phyloP scores from a whole-genome alignment of 1,140 invertebrate genomes.

The Drosophila tristis region DNA sequence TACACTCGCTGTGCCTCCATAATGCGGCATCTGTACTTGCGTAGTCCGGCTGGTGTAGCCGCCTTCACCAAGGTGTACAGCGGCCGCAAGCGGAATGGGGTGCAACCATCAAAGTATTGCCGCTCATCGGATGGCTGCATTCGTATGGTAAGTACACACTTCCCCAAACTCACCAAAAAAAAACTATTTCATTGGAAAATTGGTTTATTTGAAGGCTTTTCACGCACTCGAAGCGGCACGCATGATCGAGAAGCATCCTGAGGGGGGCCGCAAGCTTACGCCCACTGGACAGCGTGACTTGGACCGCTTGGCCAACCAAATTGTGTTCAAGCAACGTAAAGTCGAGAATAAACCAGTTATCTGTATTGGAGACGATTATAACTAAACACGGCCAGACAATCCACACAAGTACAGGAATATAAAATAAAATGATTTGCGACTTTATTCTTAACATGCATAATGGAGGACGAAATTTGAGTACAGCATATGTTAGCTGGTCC shows the following conservation, averaged over 20 bases:
- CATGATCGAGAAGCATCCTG: constrained; percentile 95
- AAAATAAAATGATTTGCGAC: neutral
- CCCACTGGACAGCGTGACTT: constrained; percentile 96
- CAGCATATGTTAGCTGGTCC: constrained; percentile 41
- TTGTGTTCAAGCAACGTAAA: constrained; percentile 88
- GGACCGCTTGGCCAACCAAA: constrained; percentile 98
- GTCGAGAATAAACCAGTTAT: neutral
- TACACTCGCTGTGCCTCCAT: constrained; percentile 96
- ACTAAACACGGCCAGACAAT: neutral
- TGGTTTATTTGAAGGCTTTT: constrained; percentile 85
- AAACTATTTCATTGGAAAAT: neutral
- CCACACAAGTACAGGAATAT: neutral
- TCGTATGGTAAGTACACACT: constrained; percentile 87
- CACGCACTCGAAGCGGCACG: constrained; percentile 97
- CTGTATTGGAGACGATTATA: neutral
- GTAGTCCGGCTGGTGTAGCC: constrained; percentile 96
- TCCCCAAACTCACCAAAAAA: too few species aligned
- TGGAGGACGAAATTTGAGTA: neutral
- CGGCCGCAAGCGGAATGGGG: constrained; percentile 97
- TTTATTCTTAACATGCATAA: constrained; percentile 22
- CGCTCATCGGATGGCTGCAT: constrained; percentile 94
- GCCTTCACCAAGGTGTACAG: constrained; percentile 99
- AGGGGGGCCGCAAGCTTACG: constrained; percentile 96
- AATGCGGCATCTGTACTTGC: constrained; percentile 97
- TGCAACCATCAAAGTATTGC: constrained; percentile 96